Percentiles rank a stretch among this genome's conserved stretches.
Conservation (phyloP, 2,113 vertebrate genomes). For the Peromyscus leucopus region DNA sequence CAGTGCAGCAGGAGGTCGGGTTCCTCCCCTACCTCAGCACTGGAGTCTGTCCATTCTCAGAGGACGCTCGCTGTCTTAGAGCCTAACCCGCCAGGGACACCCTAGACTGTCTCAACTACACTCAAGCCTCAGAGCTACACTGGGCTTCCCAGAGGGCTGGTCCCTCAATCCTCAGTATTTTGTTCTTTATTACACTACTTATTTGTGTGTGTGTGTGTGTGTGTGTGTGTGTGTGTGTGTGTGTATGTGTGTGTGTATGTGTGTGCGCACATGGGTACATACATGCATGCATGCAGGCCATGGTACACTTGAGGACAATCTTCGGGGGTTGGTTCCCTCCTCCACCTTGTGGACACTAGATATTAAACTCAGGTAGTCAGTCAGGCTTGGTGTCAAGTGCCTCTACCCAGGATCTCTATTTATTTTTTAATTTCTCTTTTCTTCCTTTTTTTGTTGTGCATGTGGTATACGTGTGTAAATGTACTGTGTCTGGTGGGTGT, state of each 20-base stretch:
- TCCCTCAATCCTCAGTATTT: background rate
- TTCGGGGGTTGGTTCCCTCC: background rate
- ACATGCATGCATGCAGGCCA: background rate
- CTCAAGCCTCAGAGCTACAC: background rate
- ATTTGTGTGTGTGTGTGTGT: background rate
- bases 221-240: background rate
- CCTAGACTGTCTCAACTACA: background rate
- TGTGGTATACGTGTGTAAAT: background rate
- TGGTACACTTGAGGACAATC: background rate
- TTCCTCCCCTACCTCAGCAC: background rate
- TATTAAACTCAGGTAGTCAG: background rate
- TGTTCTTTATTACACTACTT: background rate
- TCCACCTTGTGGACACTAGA: background rate
- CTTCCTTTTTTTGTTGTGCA: background rate
- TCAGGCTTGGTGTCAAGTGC: background rate
- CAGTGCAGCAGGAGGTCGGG: background rate
- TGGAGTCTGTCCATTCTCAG: background rate
- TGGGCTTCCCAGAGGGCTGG: background rate
- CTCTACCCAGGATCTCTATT: background rate
- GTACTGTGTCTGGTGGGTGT: background rate
- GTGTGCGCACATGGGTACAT: rapidly evolving
- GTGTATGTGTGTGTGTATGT: no score
- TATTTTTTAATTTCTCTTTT: background rate
- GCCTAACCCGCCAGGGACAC: background rate
- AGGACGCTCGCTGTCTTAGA: background rate